phyloP scores from a whole-genome alignment of 2,113 vertebrate genomes.

The Coracopsis vasa region DNA sequence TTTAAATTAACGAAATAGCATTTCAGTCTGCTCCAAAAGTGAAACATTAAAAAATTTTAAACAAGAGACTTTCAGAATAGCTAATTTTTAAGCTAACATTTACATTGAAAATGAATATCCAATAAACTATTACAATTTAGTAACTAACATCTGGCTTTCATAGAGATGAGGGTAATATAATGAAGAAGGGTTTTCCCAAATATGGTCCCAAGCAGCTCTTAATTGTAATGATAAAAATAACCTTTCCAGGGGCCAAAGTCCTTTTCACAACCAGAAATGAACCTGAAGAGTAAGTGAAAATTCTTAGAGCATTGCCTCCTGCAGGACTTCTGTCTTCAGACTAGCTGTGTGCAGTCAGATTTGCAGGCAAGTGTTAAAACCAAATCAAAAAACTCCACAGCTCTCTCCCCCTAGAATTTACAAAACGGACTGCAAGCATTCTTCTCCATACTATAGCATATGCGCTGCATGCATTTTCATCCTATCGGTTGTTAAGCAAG shows the following conservation, averaged over 20 bases:
- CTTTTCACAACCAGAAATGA: neutral
- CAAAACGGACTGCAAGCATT: neutral
- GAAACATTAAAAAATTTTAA: neutral
- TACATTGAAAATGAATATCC: neutral
- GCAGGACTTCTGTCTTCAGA: neutral
- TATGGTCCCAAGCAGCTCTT: neutral
- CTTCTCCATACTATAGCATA: neutral
- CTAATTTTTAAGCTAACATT: neutral
- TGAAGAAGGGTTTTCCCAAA: neutral
- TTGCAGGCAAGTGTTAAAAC: neutral
- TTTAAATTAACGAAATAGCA: neutral
- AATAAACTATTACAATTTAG: neutral
- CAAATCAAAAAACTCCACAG: neutral
- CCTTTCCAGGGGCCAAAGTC: neutral
- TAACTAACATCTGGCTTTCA: neutral
- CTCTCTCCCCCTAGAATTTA: neutral
- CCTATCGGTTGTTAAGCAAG: neutral
- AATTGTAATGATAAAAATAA: neutral
- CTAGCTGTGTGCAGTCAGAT: neutral
- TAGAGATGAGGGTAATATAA: neutral
- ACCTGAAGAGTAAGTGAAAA: neutral
- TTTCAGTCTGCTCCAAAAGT: neutral
- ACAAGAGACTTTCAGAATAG: neutral
- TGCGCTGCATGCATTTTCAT: neutral
- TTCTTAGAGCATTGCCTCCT: neutral